A percentile compares a stretch with the other conserved stretches of the same genome.
These are phyloP conservation scores for Panagrolaimus sp. DNA, from an alignment of 1,140 invertebrate genomes.

Conservation along the genomic window DNA sequence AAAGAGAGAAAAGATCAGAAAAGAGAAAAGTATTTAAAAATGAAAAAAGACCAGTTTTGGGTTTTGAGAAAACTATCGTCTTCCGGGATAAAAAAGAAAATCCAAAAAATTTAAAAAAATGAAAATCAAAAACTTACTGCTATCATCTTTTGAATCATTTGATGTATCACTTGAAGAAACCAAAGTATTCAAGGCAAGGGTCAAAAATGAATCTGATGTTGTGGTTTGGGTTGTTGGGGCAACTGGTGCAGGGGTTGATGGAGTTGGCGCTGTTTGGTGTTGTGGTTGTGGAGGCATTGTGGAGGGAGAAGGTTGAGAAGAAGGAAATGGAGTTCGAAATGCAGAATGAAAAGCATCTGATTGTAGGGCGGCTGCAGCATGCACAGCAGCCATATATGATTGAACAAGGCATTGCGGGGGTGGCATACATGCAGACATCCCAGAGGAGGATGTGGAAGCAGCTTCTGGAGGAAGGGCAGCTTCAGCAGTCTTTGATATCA, in stretches of 20 bases:
- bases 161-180: neutral
- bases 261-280: neutral
- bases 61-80: no score
- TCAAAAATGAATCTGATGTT: conserved; percentile 2
- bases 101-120: neutral
- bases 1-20: no score
- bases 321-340: neutral
- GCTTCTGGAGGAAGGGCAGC: conserved; percentile 5
- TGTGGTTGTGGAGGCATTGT: neutral
- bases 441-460: neutral
- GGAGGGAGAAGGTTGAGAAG: neutral
- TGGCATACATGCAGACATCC: neutral
- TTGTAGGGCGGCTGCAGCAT: neutral
- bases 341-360: neutral
- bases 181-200: neutral
- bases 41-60: no score
- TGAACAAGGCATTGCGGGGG: neutral
- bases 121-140: neutral
- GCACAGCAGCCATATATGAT: conserved; percentile 1
- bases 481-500: neutral
- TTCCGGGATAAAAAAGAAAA: no score
- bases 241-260: no score
- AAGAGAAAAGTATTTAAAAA: no score
- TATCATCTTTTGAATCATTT: neutral
- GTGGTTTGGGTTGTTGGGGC: no score